Evolutionary conservation across 2,888 invertebrate species (phyloP).

Genomic region (Drosophila atripex): DNA sequence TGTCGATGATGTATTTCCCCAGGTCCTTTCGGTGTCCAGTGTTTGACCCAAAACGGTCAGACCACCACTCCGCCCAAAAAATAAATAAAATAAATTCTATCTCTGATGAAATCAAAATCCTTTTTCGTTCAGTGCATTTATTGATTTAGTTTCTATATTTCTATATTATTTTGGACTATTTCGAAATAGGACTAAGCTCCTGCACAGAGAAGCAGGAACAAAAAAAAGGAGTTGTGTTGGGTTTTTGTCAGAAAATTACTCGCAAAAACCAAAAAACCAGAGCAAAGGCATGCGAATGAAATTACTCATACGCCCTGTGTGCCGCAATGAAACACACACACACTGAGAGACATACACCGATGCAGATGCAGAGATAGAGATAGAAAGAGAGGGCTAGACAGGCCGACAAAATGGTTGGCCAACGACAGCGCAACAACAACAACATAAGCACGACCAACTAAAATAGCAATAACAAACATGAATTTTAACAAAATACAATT

Average conservation of each 20-base stretch:
- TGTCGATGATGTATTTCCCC: conserved; percentile 78
- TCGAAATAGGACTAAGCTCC: conserved; percentile 19
- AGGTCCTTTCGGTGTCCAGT: conserved; percentile 34
- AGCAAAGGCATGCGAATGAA: conserved; percentile 59
- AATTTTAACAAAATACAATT: conserved; percentile 82
- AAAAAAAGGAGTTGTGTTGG: conserved; percentile 28
- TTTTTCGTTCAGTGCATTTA: background rate
- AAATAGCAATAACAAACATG: conserved; percentile 76
- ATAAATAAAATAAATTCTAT: background rate
- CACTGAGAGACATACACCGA: conserved; percentile 16
- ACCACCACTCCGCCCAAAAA: background rate
- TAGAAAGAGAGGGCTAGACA: conserved; percentile 49
- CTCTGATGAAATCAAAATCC: background rate
- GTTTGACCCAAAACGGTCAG: conserved; percentile 34
- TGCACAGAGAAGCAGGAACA: conserved; percentile 5
- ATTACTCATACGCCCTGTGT: conserved; percentile 74
- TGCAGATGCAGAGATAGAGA: conserved; percentile 21
- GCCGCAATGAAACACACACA: conserved; percentile 45
- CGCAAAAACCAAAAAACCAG: conserved; percentile 40
- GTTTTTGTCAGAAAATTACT: conserved; percentile 40
- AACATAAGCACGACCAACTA: conserved; percentile 43
- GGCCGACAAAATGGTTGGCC: conserved; percentile 79
- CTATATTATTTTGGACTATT: conserved; percentile 37
- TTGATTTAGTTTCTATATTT: conserved; percentile 9
- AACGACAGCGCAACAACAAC: conserved; percentile 73